Conservation (phyloP, 2,888 invertebrate species). For the Acanthopleura granulata region DNA sequence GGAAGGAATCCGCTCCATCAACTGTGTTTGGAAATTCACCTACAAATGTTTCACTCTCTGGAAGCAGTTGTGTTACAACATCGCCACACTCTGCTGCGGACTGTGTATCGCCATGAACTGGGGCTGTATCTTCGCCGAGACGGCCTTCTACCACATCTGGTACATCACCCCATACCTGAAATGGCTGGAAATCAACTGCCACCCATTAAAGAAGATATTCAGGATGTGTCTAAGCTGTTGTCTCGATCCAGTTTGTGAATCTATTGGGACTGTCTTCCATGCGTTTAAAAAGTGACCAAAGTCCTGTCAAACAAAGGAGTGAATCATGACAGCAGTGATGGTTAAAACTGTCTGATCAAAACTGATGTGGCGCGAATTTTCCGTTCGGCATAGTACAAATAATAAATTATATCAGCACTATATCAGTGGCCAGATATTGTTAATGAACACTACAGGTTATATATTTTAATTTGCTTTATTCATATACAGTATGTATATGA, state of each 20-base stretch:
- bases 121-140: slow-evolving; percentile 56
- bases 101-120: slow-evolving; percentile 77
- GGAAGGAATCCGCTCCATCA: slow-evolving; percentile 63
- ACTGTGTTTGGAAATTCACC: slow-evolving; percentile 81
- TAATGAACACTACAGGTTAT: too few relatives aligned
- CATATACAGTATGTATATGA: too few relatives aligned
- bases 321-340: too few relatives aligned
- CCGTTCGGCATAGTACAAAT: too few relatives aligned
- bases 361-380: too few relatives aligned
- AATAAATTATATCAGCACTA: too few relatives aligned
- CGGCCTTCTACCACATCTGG: slow-evolving; percentile 74
- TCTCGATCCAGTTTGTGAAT: slow-evolving; percentile 38
- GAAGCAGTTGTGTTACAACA: slow-evolving; percentile 78
- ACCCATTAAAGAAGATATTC: slow-evolving; percentile 31
- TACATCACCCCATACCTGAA: slow-evolving; percentile 42
- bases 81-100: slow-evolving; percentile 77
- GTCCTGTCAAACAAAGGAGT: too few relatives aligned
- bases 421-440: too few relatives aligned
- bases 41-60: slow-evolving; percentile 77
- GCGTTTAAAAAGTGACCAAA: slow-evolving; percentile 31
- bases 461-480: too few relatives aligned
- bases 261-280: slow-evolving; percentile 37
- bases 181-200: slow-evolving; percentile 71
- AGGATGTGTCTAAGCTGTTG: slow-evolving; percentile 33
- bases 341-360: too few relatives aligned